Percentiles rank a stretch among this genome's conserved stretches.
These are phyloP conservation scores for Podarcis lilfordi DNA, from an alignment of 2,797 vertebrate species.

Conservation along the genomic window DNA sequence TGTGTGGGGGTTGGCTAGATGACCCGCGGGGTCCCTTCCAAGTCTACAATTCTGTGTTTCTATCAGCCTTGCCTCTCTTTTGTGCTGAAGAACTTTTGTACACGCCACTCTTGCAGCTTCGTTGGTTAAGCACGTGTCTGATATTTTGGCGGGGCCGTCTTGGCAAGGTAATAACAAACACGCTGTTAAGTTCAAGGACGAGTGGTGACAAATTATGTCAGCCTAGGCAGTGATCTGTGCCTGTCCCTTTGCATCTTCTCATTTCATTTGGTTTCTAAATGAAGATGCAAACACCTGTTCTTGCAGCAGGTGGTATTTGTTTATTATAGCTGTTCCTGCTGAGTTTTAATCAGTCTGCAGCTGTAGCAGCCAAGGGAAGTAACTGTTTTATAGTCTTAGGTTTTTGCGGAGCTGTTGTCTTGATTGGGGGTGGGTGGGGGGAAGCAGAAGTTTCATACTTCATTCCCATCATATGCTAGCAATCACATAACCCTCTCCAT, in stretches of 20 bases:
- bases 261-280: constrained; percentile 79
- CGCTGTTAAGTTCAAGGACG: constrained; percentile 75
- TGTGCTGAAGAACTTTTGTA: background rate
- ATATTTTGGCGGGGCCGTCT: background rate
- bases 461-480: constrained; percentile 73
- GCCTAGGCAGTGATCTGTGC: constrained; percentile 68
- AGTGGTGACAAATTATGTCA: constrained; percentile 71
- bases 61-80: background rate
- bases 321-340: constrained; percentile 80
- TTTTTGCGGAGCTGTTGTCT: constrained; percentile 64
- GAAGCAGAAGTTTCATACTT: constrained; percentile 53
- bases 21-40: too few species aligned
- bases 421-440: constrained; percentile 46
- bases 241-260: constrained; percentile 71
- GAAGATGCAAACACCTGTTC: constrained; percentile 82
- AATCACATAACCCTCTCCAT: constrained; percentile 58
- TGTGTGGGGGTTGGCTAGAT: too few species aligned
- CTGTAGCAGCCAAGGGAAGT: constrained; percentile 75
- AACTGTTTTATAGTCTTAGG: constrained; percentile 66
- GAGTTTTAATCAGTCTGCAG: constrained; percentile 83
- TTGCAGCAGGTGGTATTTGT: constrained; percentile 82
- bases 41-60: too few species aligned
- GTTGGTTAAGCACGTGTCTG: background rate
- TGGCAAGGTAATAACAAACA: constrained; percentile 46
- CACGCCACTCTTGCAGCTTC: too few species aligned